Conservation (phyloP, 1,140 invertebrate genomes). For the Drosophila ercepeae region DNA sequence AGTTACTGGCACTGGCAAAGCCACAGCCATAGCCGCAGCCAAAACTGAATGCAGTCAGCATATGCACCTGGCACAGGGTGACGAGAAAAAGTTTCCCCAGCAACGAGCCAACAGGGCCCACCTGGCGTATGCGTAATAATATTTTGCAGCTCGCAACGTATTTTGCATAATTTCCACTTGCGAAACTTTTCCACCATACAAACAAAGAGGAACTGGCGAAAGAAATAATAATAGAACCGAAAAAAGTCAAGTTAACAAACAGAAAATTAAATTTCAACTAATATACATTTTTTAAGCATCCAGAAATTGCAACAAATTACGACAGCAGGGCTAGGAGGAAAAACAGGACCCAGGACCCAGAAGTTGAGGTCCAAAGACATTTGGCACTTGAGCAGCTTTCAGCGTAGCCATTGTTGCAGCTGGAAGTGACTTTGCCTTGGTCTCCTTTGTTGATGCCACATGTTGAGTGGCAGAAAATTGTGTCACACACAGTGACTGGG, state of each 20-base stretch:
- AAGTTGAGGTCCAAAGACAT: constrained; percentile 50
- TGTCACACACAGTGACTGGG: constrained; percentile 50
- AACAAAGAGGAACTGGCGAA: constrained; percentile 46
- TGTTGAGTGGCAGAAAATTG: constrained; percentile 77
- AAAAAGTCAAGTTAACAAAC: constrained; percentile 47
- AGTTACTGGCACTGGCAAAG: constrained; percentile 60
- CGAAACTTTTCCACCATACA: constrained; percentile 61
- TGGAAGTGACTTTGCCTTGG: constrained; percentile 51
- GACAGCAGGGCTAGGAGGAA: background rate
- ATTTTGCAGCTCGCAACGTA: constrained; percentile 58
- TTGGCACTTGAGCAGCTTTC: constrained; percentile 71
- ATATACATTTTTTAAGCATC: constrained; percentile 68
- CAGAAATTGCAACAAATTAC: constrained; percentile 69
- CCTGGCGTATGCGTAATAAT: constrained; percentile 76
- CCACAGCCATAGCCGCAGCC: constrained; percentile 48
- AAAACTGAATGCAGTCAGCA: constrained; percentile 27
- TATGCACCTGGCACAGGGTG: constrained; percentile 1
- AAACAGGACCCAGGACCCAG: background rate
- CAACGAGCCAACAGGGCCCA: constrained; percentile 42
- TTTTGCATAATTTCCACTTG: constrained; percentile 80
- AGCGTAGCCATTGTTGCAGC: constrained; percentile 59
- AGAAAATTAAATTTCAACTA: constrained; percentile 73
- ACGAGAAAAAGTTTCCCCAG: constrained; percentile 55
- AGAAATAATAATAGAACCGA: constrained; percentile 16
- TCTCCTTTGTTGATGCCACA: constrained; percentile 49